Evolutionary conservation across 1,140 invertebrate species (phyloP).

Genomic region (Rhagoletis zephyria): DNA sequence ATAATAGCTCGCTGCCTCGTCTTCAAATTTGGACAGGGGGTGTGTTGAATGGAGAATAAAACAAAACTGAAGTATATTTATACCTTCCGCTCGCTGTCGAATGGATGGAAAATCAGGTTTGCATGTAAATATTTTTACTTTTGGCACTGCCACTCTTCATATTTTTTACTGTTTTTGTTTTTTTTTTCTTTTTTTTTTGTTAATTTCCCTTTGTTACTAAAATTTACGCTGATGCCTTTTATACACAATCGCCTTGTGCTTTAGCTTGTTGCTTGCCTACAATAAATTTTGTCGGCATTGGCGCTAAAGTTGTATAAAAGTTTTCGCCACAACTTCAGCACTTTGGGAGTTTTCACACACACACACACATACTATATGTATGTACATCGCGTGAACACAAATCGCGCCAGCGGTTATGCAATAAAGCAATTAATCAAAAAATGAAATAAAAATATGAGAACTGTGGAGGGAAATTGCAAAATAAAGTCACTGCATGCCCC

Average conservation of each 20-base stretch:
- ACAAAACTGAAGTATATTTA: background rate
- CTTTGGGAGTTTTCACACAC: constrained; percentile 17
- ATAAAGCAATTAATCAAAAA: constrained; percentile 45
- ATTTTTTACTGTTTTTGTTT: background rate
- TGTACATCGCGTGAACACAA: background rate
- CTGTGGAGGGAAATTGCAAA: background rate
- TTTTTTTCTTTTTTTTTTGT: background rate
- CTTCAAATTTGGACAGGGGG: background rate
- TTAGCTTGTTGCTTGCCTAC: background rate
- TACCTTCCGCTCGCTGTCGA: constrained; percentile 29
- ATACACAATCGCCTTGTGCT: background rate
- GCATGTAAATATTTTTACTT: constrained; percentile 44
- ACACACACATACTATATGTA: background rate
- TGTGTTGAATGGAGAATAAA: background rate
- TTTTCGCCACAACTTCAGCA: constrained; percentile 24
- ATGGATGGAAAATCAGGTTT: constrained; percentile 34
- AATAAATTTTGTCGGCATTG: background rate
- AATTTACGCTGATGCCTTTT: background rate
- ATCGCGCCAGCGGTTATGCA: constrained; percentile 41
- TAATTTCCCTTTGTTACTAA: background rate
- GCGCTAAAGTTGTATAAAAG: background rate
- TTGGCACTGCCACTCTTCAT: background rate
- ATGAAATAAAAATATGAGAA: background rate
- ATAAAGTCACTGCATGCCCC: background rate
- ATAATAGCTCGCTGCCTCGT: background rate